Conservation (phyloP, 2,888 invertebrate species). For the Philonicus albiceps region DNA sequence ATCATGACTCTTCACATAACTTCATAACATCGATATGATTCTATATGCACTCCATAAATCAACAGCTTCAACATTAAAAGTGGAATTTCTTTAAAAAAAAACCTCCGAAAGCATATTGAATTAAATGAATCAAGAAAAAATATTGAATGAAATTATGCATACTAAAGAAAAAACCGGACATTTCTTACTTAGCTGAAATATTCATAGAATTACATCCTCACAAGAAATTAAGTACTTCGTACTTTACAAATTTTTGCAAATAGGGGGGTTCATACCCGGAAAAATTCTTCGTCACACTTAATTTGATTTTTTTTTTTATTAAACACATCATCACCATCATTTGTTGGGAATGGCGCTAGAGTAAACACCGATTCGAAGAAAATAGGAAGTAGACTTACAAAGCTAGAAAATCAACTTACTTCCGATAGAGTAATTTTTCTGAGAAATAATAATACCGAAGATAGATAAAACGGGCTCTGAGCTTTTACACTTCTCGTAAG, state of each 20-base stretch:
- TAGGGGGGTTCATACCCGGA: neutral
- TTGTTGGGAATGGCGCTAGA: neutral
- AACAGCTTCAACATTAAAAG: neutral
- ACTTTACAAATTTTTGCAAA: neutral
- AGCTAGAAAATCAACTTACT: neutral
- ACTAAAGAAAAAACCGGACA: neutral
- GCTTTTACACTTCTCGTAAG: neutral
- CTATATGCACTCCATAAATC: neutral
- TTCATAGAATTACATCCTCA: neutral
- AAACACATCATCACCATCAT: neutral
- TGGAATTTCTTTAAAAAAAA: neutral
- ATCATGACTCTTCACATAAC: neutral
- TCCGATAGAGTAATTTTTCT: neutral
- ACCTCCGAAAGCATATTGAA: neutral
- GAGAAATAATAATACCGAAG: neutral
- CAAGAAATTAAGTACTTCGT: neutral
- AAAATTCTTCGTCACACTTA: neutral
- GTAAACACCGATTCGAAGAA: neutral
- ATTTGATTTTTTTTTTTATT: neutral
- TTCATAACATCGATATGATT: neutral
- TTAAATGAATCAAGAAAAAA: neutral
- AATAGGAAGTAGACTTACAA: neutral
- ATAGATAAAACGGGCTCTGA: neutral
- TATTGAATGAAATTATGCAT: neutral
- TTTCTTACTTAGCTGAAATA: neutral